Conservation (phyloP, 2,797 vertebrate species). For the Falco biarmicus region DNA sequence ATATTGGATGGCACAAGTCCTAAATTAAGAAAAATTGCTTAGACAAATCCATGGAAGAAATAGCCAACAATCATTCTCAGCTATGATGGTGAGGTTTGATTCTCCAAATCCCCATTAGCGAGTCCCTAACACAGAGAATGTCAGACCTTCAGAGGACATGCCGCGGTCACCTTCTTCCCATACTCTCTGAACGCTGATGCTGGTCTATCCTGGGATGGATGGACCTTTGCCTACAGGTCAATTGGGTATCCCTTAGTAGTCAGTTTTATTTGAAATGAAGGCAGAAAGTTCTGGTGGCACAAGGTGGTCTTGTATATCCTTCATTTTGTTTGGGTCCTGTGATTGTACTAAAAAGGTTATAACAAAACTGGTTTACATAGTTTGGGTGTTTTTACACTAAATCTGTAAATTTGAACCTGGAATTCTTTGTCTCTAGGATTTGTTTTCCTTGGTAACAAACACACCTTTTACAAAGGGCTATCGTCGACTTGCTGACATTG, state of each 20-base stretch:
- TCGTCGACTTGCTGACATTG: neutral
- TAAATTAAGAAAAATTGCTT: neutral
- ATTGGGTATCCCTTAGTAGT: neutral
- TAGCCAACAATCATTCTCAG: neutral
- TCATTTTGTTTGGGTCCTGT: neutral
- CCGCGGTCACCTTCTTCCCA: neutral
- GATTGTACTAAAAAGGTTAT: neutral
- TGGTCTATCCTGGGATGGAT: neutral
- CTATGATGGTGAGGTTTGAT: neutral
- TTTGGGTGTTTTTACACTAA: neutral
- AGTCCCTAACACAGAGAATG: neutral
- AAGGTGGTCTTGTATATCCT: neutral
- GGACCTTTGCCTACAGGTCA: neutral
- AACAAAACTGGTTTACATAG: neutral
- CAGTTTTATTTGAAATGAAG: neutral
- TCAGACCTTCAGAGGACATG: neutral
- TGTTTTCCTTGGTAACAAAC: neutral
- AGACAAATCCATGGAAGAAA: neutral
- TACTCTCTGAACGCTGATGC: neutral
- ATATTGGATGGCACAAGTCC: neutral
- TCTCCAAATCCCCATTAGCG: neutral
- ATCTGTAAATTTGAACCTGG: neutral
- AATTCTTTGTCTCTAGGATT: neutral
- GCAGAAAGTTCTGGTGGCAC: neutral
- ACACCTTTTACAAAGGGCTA: neutral